Evolutionary conservation across 2,113 vertebrate species (phyloP), one percentile per base, ranked within the genome.

Genomic region (Sprattus sprattus): DNA sequence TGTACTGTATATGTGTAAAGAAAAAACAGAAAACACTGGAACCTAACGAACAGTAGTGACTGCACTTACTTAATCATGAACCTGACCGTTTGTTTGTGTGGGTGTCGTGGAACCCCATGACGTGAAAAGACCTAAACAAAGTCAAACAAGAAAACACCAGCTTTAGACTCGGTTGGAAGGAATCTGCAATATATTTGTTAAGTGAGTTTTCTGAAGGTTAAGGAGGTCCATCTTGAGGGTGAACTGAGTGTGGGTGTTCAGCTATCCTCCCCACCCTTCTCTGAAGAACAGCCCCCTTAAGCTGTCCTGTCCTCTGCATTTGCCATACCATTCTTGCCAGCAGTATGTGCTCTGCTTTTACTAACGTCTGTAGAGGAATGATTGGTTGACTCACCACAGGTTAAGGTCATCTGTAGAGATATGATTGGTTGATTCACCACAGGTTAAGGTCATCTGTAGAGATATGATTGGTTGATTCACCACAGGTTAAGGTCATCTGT

Each of bases 141-240:
- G 54, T 82, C 78, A 83, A 83, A 75, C 3, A 67, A 75, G 47
- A 84, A 54, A 47, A 57, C 45, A 87, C 88, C 86, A 88, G 81
- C 83, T 83, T 86, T 86, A 82, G 82, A 84, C 82, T 81, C 45
- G 57, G 22, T n/a, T 64, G 60, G 6, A 20, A 54, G 45, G 45
- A 86, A 88, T 64, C 28, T 45, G 25, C 32, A 28, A 71, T 32
- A 32, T 71, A 10, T 71, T 71, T 71, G 64, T 71, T 10, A 9
- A 71, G 8, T 71, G 57, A 64, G 25, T 28, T 71, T 71, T 22
- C n/a, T 22, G n/a, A 71, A 71, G 64, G 64, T 32, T 28, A 71
- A 11, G 64, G 28, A 71, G 28, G 64, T 32, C 64, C 64, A 71
- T 32, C 1, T 10, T 9, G 64, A n/a, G n/a, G 39, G 39, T 28